These are phyloP conservation scores for Idaea biselata DNA, from an alignment of 2,888 invertebrate species.

Conservation along the genomic window DNA sequence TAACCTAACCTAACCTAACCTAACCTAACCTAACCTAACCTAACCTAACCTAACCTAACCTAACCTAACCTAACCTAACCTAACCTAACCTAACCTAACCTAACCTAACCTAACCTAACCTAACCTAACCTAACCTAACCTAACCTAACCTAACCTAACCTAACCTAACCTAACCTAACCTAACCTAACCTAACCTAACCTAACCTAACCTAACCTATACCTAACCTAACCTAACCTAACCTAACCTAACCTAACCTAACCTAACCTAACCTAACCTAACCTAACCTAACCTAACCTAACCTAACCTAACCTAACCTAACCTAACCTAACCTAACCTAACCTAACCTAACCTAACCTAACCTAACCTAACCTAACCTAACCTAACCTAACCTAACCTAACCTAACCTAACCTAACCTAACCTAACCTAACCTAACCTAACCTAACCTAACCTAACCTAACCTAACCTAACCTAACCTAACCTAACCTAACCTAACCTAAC, in stretches of 20 bases:
- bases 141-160: slow-evolving; percentile 27
- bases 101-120: slow-evolving; percentile 36
- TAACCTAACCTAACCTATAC: slow-evolving; percentile 20
- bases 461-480: slow-evolving; percentile 27
- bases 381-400: slow-evolving; percentile 19
- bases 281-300: slow-evolving; percentile 18
- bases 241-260: slow-evolving; percentile 21
- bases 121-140: slow-evolving; percentile 33
- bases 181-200: slow-evolving; percentile 22
- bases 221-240: slow-evolving; percentile 20
- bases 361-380: slow-evolving; percentile 16
- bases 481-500: slow-evolving; percentile 17
- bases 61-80: slow-evolving; percentile 36
- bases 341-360: slow-evolving; percentile 16
- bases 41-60: slow-evolving; percentile 35
- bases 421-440: slow-evolving; percentile 27
- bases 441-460: slow-evolving; percentile 28
- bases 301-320: slow-evolving; percentile 14
- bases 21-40: slow-evolving; percentile 24
- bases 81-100: slow-evolving; percentile 35
- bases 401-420: slow-evolving; percentile 21
- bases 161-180: slow-evolving; percentile 26
- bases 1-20: slow-evolving; percentile 22
- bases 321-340: slow-evolving; percentile 17
- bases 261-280: slow-evolving; percentile 21